Conservation (phyloP, 2,888 invertebrate species). For the Erpobdella octoculata region DNA sequence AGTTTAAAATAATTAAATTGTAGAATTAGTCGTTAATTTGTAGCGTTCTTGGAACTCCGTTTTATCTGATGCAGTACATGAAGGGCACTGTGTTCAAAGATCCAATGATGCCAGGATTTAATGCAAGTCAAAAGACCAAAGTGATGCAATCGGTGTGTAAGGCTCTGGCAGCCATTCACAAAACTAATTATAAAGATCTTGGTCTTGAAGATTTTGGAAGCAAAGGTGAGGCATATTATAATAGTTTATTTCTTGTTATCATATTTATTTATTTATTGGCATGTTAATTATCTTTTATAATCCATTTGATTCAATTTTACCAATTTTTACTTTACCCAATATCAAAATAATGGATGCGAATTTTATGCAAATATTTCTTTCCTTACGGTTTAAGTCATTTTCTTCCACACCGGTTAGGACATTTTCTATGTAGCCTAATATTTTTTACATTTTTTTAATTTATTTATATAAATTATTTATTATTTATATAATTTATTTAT, state of each 20-base stretch:
- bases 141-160: slow-evolving; percentile 46
- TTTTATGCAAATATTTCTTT: too few species aligned
- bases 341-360: too few species aligned
- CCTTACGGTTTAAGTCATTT: too few species aligned
- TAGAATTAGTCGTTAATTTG: too few species aligned
- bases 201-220: slow-evolving; percentile 51
- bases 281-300: background rate
- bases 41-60: slow-evolving; percentile 53
- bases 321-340: too few species aligned
- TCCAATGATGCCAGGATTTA: slow-evolving; percentile 43
- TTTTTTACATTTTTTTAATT: too few species aligned
- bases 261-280: background rate
- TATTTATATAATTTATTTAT: too few species aligned
- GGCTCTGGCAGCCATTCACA: slow-evolving; percentile 50
- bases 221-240: slow-evolving; percentile 39
- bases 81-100: slow-evolving; percentile 50
- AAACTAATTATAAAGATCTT: slow-evolving; percentile 46
- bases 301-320: background rate
- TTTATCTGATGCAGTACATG: slow-evolving; percentile 54
- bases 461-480: too few species aligned
- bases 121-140: slow-evolving; percentile 42
- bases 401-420: too few species aligned
- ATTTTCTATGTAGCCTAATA: too few species aligned
- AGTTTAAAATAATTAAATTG: too few species aligned
- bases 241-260: background rate